Base-by-base conservation (phyloP, 2,888 invertebrate species). In the Torymus auratus region DNA sequence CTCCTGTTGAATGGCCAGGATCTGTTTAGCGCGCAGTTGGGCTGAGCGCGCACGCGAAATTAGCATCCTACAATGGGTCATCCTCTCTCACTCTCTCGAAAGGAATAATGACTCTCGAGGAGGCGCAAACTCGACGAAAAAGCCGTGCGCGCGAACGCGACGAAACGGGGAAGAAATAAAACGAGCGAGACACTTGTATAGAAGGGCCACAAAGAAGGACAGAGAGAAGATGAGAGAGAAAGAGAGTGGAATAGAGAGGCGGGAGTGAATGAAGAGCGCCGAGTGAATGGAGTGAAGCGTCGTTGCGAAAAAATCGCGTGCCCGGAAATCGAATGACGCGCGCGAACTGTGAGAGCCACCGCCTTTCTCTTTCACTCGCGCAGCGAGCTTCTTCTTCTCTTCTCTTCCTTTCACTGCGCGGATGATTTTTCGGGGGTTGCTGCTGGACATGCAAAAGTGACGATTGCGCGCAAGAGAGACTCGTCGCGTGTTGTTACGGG, bases 231-330 rank as follows among this genome's bases (percentile, higher is more conserved):
- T 4, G 62, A 20, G 64, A 69, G 62, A 28, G 70, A 65, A 52
- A 64, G 71, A 72, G 58, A 78, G 20, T 10, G 17, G 56, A 61
- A 55, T 53, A 28, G 55, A 73, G 20, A 13, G 61, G 11, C 61
- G 11, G 28, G n/a, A 23, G 69, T 28, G 12, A 52, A 52, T 75
- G 23, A 17, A 55, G 15, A 55, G 23, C 50, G 23, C 58, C 17
- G 56, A 15, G 65, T 20, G 58, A 80, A 28, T 28, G 28, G 28
- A 7, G 7, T 3, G 7, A 2, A 28, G 7, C 28, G 28, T 28
- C 28, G 28, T 5, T 28, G 28, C 28, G 28, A 28, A 28, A 73
- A 73, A 74, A 76, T 80, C 75, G 78, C 81, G 77, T 81, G 81
- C 56, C 77, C 81, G 73, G 81, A 81, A 81, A 78, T 78, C 67